Base-by-base conservation (phyloP, 2,113 vertebrate genomes). In the Sylvicapra grimmia region DNA sequence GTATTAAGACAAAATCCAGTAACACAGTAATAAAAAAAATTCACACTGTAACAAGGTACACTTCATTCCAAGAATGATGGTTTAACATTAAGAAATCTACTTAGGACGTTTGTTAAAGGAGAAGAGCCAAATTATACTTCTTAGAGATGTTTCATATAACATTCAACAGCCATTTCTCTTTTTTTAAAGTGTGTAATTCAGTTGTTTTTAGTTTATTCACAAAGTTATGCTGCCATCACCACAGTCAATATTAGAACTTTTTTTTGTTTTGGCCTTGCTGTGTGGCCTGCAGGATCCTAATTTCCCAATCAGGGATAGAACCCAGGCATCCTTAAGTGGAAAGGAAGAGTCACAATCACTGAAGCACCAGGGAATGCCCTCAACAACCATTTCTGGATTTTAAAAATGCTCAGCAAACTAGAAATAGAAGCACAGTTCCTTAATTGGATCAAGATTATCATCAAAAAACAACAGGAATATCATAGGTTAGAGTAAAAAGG, bases 71-170 rank as follows among this genome's bases (percentile, higher is more conserved):
- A 82, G 40, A 97, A 93, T 92, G 33, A 27, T 79, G 44, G 29
- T 49, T 96, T 97, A 94, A 90, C 82, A 51, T 92, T 92, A 59
- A 33, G 27, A 89, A 96, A 54, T 53, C 77, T 89, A n/a, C 29
- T 36, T 23, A 16, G 61, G 33, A 54, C 10, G 33, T 90, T 90
- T 92, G 75, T 87, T 92, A 90, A 96, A 86, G 36, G 54, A 77
- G 14, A 94, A 95, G 92, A 92, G 15, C 7, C 56, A 95, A 59
- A 90, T 88, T 44, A 90, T 58, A 63, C 19, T 51, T 36, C 85
- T 13, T 72, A 77, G 18, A 21, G 47, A 65, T 86, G 8, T 68
- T 85, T 14, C 85, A 16, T 44, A 6, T 80, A 86, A 53, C 19
- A 91, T 68, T 88, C 44, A 93, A 86, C 36, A 93, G 11, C 23